Evolutionary conservation across 64 coral and sea anemone genomes (phyloP).

Genomic region (Montipora capricornis): DNA sequence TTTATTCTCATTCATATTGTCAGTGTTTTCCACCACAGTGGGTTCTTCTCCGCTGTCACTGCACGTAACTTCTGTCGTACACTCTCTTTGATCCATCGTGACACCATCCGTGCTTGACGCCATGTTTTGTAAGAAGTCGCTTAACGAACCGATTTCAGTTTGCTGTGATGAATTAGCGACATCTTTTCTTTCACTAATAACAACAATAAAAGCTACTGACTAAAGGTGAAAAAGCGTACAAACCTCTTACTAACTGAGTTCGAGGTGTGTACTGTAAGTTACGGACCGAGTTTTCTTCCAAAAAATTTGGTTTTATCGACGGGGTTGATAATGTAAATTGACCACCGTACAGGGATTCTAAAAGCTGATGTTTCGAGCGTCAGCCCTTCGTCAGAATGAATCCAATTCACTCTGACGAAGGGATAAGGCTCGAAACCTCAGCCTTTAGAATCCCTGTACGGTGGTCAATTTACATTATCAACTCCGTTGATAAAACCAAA

Average conservation of each 20-base stretch:
- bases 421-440: too few relatives aligned
- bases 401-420: too few relatives aligned
- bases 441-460: too few relatives aligned
- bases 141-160: not conserved
- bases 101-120: not conserved
- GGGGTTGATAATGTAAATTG: too few relatives aligned
- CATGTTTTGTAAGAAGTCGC: not conserved
- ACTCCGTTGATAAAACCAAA: too few relatives aligned
- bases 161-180: not conserved
- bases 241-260: not conserved
- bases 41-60: not conserved
- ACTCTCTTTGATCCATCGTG: not conserved
- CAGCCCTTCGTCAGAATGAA: too few relatives aligned
- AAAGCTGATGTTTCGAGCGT: too few relatives aligned
- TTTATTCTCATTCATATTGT: not conserved
- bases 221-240: not conserved
- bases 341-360: too few relatives aligned
- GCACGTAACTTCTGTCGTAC: not conserved
- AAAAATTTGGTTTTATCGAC: too few relatives aligned
- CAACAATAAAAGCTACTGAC: not conserved
- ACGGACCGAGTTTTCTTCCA: too few relatives aligned
- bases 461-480: too few relatives aligned
- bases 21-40: not conserved
- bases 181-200: conserved; percentile 26
- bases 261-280: too few relatives aligned